phyloP scores from a whole-genome alignment of 1,140 invertebrate species.

The Cryptotermes secundus region DNA sequence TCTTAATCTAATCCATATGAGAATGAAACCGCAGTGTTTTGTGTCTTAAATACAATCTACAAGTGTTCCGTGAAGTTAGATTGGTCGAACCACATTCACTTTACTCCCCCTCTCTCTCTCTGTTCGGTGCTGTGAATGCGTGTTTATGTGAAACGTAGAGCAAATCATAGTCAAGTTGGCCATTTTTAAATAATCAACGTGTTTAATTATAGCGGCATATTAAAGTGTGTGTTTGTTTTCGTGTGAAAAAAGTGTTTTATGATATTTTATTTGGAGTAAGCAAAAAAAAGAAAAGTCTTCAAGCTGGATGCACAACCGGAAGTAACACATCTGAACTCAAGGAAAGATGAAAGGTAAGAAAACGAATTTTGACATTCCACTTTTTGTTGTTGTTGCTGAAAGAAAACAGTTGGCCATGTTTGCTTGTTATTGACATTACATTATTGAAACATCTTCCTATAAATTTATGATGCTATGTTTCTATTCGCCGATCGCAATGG shows the following conservation, averaged over 20 bases:
- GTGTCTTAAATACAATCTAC: neutral
- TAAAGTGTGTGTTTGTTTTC: neutral
- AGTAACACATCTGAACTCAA: neutral
- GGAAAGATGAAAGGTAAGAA: neutral
- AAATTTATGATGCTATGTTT: no score
- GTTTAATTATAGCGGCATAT: neutral
- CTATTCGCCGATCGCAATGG: no score
- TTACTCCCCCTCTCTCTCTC: neutral
- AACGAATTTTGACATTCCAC: no score
- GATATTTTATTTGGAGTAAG: neutral
- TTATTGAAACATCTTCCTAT: no score
- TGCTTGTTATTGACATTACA: no score
- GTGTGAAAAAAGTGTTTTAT: neutral
- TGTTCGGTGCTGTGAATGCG: neutral
- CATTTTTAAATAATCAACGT: neutral
- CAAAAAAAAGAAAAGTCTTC: neutral
- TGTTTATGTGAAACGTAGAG: neutral
- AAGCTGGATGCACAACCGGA: slow-evolving; percentile 17
- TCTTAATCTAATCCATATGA: neutral
- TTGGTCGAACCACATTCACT: neutral
- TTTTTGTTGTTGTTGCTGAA: no score
- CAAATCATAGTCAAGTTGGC: neutral
- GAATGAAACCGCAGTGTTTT: neutral
- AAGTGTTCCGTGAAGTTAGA: slow-evolving; percentile 1
- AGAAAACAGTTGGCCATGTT: no score